Conservation (phyloP, 1,140 invertebrate genomes). For the Araneus ventricosus region DNA sequence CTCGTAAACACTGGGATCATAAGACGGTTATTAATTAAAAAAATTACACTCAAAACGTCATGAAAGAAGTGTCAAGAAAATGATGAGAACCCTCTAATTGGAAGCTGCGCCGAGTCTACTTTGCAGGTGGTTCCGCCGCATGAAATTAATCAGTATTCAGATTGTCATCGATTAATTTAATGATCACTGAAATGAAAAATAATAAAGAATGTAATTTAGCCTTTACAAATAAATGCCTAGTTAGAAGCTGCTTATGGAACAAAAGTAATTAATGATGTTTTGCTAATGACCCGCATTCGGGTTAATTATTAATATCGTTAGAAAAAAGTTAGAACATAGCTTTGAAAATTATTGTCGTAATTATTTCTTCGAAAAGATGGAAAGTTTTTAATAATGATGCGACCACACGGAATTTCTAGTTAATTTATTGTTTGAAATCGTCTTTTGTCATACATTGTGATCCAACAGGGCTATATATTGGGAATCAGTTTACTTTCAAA, state of each 20-base stretch:
- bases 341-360: background rate
- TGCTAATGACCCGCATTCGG: background rate
- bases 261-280: constrained; percentile 1
- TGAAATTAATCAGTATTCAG: constrained; percentile 40
- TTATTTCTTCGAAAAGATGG: too few species aligned
- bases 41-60: background rate
- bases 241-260: background rate
- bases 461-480: too few species aligned
- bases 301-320: background rate
- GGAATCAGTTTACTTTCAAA: too few species aligned
- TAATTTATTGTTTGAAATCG: too few species aligned
- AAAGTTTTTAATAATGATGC: too few species aligned
- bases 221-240: constrained; percentile 34
- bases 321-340: background rate
- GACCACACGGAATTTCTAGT: too few species aligned
- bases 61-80: constrained; percentile 29
- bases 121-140: background rate
- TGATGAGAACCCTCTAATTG: constrained; percentile 29
- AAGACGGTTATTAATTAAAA: constrained; percentile 9
- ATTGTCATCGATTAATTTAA: constrained; percentile 41
- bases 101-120: background rate
- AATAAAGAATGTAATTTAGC: constrained; percentile 10
- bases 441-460: too few species aligned
- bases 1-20: constrained; percentile 25
- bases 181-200: constrained; percentile 19